Evolutionary conservation across 2,113 vertebrate genomes (phyloP).

Genomic region (Chaetops frenatus): DNA sequence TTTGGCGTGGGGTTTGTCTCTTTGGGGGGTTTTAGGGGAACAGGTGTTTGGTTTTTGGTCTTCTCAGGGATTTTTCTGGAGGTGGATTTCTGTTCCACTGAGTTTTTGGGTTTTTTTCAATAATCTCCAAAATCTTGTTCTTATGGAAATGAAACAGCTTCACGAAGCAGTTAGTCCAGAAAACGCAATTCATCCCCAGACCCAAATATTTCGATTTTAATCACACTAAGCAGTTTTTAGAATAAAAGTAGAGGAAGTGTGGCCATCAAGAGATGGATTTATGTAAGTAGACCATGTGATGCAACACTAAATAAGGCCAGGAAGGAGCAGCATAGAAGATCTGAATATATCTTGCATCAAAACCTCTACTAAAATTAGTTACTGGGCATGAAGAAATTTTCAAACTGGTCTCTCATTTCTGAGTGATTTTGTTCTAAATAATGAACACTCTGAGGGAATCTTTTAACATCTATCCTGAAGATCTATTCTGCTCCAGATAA

Average conservation of each 20-base stretch:
- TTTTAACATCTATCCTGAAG: not conserved
- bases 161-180: not conserved
- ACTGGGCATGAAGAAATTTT: not conserved
- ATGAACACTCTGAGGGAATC: not conserved
- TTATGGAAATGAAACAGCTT: not conserved
- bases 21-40: fast-evolving
- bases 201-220: not conserved
- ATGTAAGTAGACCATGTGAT: not conserved
- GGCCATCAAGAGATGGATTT: not conserved
- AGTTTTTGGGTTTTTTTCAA: not conserved
- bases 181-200: not conserved
- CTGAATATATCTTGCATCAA: not conserved
- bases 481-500: not conserved
- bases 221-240: not conserved
- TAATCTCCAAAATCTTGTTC: not conserved
- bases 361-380: not conserved
- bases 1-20: not conserved
- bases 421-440: not conserved
- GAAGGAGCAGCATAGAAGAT: not conserved
- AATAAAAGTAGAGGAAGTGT: not conserved
- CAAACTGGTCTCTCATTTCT: not conserved
- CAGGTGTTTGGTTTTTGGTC: not conserved
- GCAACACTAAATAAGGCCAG: not conserved
- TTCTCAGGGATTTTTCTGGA: not conserved
- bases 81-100: not conserved